Evolutionary conservation across 2,113 vertebrate genomes (phyloP).

Genomic region (Amphiprion percula): DNA sequence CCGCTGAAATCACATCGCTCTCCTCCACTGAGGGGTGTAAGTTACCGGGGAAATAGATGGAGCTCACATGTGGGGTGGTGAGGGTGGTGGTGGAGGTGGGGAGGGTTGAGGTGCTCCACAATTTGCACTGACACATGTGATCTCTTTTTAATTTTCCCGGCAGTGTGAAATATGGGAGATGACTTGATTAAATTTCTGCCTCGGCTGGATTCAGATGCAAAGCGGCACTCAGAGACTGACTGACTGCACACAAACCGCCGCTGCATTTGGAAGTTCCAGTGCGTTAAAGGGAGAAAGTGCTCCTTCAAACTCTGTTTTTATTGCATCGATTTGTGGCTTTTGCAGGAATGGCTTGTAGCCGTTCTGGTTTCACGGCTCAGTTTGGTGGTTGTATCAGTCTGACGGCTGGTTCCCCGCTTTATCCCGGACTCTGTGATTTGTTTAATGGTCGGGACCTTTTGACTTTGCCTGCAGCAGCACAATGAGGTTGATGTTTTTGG

Average conservation of each 20-base stretch:
- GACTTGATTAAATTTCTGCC: constrained; percentile 67
- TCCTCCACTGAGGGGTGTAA: constrained; percentile 61
- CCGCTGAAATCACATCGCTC: constrained; percentile 61
- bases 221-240: background rate
- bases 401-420: background rate
- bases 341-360: background rate
- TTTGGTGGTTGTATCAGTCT: background rate
- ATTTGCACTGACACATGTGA: constrained; percentile 57
- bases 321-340: constrained; percentile 25
- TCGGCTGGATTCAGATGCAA: constrained; percentile 49
- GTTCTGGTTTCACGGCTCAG: background rate
- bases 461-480: too few species aligned
- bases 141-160: constrained; percentile 66
- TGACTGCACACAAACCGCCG: constrained; percentile 8
- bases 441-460: too few species aligned
- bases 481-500: too few species aligned
- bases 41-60: constrained; percentile 64
- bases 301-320: constrained; percentile 12
- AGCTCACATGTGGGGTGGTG: constrained; percentile 15
- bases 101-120: constrained; percentile 23
- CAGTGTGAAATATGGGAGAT: constrained; percentile 61
- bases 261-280: constrained; percentile 28
- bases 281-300: constrained; percentile 23
- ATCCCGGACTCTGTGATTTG: background rate
- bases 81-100: constrained; percentile 9